Percentiles rank a stretch among this genome's conserved stretches.
phyloP scores from a whole-genome alignment of 2,113 vertebrate species.

The Lepisosteus oculatus region DNA sequence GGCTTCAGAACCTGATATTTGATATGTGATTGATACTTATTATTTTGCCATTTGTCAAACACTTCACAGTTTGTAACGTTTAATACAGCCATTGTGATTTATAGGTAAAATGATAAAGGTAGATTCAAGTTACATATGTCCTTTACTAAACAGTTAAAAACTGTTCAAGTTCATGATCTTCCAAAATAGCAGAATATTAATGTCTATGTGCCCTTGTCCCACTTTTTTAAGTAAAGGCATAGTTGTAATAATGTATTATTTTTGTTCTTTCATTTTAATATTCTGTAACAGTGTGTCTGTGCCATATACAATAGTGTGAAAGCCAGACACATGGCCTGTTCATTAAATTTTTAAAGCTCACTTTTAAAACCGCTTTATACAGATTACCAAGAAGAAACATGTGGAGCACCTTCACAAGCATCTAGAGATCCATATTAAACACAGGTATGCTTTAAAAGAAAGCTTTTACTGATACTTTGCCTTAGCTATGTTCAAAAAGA shows the following conservation, averaged over 20 bases:
- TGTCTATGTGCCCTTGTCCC: slow-evolving; percentile 4
- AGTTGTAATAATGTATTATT: slow-evolving; percentile 22
- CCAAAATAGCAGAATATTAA: too few relatives aligned
- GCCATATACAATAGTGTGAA: background rate
- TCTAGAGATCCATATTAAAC: background rate
- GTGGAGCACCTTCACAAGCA: background rate
- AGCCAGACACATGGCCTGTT: slow-evolving; percentile 14
- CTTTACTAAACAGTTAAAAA: too few relatives aligned
- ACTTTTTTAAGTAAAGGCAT: background rate
- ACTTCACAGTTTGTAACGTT: too few relatives aligned
- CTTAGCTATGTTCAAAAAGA: background rate
- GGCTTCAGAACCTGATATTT: too few relatives aligned
- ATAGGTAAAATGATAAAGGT: too few relatives aligned
- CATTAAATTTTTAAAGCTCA: slow-evolving; percentile 24
- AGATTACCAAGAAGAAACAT: background rate
- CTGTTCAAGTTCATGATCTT: too few relatives aligned
- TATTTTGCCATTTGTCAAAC: too few relatives aligned
- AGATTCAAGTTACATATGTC: too few relatives aligned
- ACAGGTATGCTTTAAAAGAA: background rate
- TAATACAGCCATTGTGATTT: too few relatives aligned
- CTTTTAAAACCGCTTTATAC: slow-evolving; percentile 19
- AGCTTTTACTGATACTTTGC: background rate
- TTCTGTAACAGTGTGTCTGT: slow-evolving; percentile 16
- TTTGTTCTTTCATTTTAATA: slow-evolving; percentile 24
- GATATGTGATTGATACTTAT: too few relatives aligned